Evolutionary conservation across 2,797 vertebrate genomes (phyloP).

Genomic region (Eupleurogrammus muticus): DNA sequence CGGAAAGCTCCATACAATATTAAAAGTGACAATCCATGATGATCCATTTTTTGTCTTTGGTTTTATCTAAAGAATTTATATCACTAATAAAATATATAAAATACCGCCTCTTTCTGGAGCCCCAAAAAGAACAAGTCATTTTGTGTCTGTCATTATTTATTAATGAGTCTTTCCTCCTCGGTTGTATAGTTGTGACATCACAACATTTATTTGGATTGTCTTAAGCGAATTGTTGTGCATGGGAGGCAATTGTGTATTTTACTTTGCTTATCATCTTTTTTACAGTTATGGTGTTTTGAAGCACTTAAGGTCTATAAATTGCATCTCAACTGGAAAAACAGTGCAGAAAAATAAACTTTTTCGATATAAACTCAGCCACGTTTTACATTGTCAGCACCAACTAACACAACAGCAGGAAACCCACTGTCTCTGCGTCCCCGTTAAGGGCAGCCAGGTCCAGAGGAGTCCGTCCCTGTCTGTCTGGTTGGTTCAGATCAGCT

Average conservation of each 20-base stretch:
- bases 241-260: slow-evolving; percentile 9
- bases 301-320: not conserved
- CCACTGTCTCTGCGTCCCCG: slow-evolving; percentile 94
- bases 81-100: no score
- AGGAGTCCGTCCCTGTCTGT: slow-evolving; percentile 94
- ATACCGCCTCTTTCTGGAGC: no score
- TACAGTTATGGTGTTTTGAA: slow-evolving; percentile 1
- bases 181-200: no score
- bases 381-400: not conserved
- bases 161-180: no score
- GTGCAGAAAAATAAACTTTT: not conserved
- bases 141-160: no score
- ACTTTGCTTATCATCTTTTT: slow-evolving; percentile 1
- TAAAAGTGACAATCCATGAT: not conserved
- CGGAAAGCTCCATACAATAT: not conserved
- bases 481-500: slow-evolving; percentile 90
- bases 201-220: no score
- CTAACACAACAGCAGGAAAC: slow-evolving; percentile 62
- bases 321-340: not conserved
- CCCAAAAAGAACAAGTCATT: no score
- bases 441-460: slow-evolving; percentile 95
- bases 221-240: slow-evolving; percentile 4
- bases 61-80: no score
- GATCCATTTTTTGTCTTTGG: no score
- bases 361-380: not conserved